A percentile compares a stretch with the other conserved stretches of the same genome.
These are phyloP conservation scores for Pseudorectes ferrugineus DNA, from an alignment of 2,113 vertebrate species.

Conservation along the genomic window DNA sequence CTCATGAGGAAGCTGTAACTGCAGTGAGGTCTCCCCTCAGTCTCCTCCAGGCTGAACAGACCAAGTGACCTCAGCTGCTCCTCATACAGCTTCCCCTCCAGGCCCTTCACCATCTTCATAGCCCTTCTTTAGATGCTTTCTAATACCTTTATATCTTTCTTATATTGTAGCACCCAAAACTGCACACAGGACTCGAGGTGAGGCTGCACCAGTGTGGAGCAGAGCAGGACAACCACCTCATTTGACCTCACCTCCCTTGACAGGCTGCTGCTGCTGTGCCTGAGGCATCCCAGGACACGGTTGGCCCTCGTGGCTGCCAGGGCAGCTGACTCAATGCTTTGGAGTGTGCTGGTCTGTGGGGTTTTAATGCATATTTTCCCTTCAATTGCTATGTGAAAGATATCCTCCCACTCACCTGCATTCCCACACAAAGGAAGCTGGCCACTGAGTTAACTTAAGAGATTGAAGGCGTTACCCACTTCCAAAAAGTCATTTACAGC, in stretches of 20 bases:
- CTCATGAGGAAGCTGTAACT: not conserved
- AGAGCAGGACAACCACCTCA: not conserved
- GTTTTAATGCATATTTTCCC: conserved; percentile 6
- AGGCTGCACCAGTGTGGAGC: not conserved
- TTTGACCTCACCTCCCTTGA: not conserved
- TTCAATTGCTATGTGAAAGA: not conserved
- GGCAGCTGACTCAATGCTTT: not conserved
- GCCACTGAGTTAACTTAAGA: not conserved
- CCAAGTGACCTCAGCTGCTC: not conserved
- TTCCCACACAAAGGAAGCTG: not conserved
- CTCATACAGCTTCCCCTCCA: not conserved
- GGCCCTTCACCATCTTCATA: not conserved
- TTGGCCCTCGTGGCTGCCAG: not conserved
- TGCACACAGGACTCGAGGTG: not conserved
- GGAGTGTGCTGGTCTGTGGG: not conserved
- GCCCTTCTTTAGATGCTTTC: not conserved
- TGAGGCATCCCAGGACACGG: not conserved
- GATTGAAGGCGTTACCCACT: not conserved
- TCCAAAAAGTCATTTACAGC: not conserved
- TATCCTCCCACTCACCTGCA: not conserved
- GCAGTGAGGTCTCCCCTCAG: not conserved
- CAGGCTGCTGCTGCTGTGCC: not conserved
- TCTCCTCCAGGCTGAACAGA: not conserved
- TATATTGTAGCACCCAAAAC: not conserved
- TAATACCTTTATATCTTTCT: not conserved